Conservation (phyloP, 2,113 vertebrate species). For the Aleadryas rufinucha region DNA sequence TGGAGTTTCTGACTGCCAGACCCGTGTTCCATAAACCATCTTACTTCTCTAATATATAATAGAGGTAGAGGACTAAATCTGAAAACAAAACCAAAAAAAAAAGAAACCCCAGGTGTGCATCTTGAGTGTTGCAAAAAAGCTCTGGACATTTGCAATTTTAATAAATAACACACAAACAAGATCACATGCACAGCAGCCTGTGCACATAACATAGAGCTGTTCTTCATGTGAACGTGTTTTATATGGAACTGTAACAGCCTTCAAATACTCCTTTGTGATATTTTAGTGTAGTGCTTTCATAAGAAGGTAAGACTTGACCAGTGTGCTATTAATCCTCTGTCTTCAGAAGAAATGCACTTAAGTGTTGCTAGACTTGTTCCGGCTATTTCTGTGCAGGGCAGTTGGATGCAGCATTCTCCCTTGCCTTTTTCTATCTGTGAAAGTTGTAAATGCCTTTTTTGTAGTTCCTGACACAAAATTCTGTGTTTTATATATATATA, state of each 20-base stretch:
- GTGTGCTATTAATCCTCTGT: not conserved
- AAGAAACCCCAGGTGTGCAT: not conserved
- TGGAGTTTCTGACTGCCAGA: not conserved
- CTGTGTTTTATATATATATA: not conserved
- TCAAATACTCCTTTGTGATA: not conserved
- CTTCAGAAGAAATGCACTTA: not conserved
- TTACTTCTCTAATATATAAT: not conserved
- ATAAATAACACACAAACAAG: not conserved
- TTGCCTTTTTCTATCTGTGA: not conserved
- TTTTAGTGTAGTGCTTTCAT: not conserved
- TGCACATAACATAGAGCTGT: not conserved
- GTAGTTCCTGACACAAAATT: not conserved
- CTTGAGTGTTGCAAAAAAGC: not conserved
- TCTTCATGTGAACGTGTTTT: not conserved
- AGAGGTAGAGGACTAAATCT: not conserved
- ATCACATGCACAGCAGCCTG: not conserved
- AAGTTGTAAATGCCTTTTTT: not conserved
- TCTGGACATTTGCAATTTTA: not conserved
- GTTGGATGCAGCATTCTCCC: not conserved
- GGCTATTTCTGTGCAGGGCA: not conserved
- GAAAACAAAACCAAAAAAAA: not conserved
- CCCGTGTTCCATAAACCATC: not conserved
- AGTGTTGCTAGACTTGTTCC: not conserved
- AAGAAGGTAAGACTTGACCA: not conserved
- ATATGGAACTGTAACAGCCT: not conserved